Conservation (phyloP, 2,113 vertebrate genomes). For the Ardeotis arabs region DNA sequence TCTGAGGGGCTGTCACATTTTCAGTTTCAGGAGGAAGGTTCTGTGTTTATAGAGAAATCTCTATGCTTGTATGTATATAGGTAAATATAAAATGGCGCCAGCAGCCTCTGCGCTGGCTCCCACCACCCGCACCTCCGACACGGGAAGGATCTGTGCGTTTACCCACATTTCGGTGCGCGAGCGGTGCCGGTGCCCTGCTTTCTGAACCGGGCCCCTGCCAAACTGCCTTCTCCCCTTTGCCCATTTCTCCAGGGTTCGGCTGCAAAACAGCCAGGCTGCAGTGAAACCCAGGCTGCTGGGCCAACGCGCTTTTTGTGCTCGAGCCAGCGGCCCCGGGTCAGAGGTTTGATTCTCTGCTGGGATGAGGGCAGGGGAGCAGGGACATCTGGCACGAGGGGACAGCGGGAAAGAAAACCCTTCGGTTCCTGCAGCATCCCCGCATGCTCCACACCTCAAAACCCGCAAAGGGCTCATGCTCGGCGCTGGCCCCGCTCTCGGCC, state of each 20-base stretch:
- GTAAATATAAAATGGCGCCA: not conserved
- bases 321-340: accelerated
- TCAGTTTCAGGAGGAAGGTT: not conserved
- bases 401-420: not conserved
- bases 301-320: not conserved
- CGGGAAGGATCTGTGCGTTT: not conserved
- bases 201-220: not conserved
- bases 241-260: not conserved
- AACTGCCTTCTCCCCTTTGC: not conserved
- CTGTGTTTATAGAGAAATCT: not conserved
- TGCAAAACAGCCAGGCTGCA: not conserved
- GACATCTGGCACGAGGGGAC: not conserved
- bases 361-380: not conserved
- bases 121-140: accelerated
- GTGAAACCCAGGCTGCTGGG: not conserved
- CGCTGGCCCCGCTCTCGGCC: accelerated
- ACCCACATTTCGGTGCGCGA: accelerated
- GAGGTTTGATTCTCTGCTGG: not conserved
- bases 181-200: not conserved
- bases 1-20: accelerated
- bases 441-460: not conserved
- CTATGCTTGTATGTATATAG: accelerated
- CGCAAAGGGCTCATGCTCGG: accelerated
- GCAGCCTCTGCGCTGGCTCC: accelerated
- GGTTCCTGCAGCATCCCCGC: not conserved